These are phyloP conservation scores for Archocentrus centrarchus DNA, from an alignment of 2,113 vertebrate species.

Conservation along the genomic window DNA sequence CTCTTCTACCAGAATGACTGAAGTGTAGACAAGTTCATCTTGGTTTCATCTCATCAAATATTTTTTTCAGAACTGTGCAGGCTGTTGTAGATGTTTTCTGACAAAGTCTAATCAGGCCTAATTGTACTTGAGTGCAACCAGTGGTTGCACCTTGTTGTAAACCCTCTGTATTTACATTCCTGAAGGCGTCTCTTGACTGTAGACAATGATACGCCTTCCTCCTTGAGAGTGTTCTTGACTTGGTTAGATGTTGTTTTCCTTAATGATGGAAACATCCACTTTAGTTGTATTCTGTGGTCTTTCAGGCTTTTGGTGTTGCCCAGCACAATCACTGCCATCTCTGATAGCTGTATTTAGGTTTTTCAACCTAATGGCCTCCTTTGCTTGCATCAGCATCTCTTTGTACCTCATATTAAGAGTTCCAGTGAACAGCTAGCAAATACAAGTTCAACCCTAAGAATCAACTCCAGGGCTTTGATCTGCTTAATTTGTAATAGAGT, in stretches of 20 bases:
- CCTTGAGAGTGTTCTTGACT: background rate
- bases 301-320: background rate
- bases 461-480: background rate
- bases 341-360: background rate
- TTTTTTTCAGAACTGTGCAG: background rate
- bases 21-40: background rate
- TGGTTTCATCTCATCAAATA: background rate
- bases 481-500: background rate
- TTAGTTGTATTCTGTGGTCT: background rate
- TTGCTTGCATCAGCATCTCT: background rate
- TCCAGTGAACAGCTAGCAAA: too few species aligned
- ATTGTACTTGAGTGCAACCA: background rate
- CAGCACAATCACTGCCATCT: background rate
- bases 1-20: background rate
- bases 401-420: too few species aligned
- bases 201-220: background rate
- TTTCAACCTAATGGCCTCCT: background rate
- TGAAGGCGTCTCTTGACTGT: background rate
- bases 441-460: too few species aligned
- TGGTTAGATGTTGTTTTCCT: background rate
- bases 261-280: background rate
- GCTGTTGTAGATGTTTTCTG: conserved; percentile 1
- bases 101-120: background rate
- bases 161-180: background rate
- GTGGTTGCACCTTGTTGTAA: background rate